These are phyloP conservation scores for Pyrrhosoma nymphula DNA, from an alignment of 2,888 invertebrate genomes.

Conservation along the genomic window DNA sequence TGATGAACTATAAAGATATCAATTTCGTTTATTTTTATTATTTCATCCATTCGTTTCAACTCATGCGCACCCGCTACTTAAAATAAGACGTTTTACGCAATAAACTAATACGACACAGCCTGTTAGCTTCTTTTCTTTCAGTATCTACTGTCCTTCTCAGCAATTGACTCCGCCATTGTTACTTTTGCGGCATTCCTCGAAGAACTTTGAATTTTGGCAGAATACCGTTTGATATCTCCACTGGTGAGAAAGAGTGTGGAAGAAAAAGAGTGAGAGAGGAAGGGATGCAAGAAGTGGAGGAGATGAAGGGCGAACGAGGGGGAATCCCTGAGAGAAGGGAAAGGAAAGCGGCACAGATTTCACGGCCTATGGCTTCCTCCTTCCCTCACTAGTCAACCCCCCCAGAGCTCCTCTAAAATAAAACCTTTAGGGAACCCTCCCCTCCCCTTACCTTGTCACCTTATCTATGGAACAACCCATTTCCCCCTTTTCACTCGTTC, in stretches of 20 bases:
- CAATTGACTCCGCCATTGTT: too few relatives aligned
- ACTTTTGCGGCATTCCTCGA: too few relatives aligned
- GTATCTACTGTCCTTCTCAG: too few relatives aligned
- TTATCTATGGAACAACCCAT: background rate
- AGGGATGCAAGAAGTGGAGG: background rate
- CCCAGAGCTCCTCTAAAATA: background rate
- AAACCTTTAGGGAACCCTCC: conserved; percentile 5
- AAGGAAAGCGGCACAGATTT: conserved; percentile 6
- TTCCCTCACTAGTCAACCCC: background rate
- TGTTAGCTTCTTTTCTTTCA: too few relatives aligned
- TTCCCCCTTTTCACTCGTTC: background rate
- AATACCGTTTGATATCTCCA: too few relatives aligned
- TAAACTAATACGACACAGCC: too few relatives aligned
- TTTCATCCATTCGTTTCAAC: too few relatives aligned
- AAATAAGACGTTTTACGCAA: too few relatives aligned
- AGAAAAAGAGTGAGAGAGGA: background rate
- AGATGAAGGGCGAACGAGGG: background rate
- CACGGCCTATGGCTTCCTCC: conserved; percentile 18
- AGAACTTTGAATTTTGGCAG: too few relatives aligned
- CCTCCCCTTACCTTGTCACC: background rate
- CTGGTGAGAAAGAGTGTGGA: background rate
- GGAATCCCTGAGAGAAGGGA: background rate
- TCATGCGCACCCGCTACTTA: too few relatives aligned
- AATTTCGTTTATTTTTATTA: too few relatives aligned
- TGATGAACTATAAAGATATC: too few relatives aligned